These are phyloP conservation scores for Cyclophora albipunctata DNA, from an alignment of 2,888 invertebrate genomes.

Conservation along the genomic window DNA sequence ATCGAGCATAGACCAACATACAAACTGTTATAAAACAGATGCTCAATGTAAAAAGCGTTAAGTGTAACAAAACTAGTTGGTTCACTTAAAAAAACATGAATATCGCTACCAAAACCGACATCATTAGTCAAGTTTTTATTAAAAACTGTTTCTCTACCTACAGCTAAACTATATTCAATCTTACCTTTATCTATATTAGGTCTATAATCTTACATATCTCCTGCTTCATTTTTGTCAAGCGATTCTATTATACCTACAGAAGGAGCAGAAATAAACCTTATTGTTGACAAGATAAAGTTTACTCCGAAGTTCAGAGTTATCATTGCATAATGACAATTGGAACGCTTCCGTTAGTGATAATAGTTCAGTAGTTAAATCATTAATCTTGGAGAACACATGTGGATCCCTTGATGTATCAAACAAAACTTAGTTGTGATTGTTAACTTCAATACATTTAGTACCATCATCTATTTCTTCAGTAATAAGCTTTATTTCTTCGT, in stretches of 20 bases:
- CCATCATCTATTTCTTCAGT: conserved; percentile 6
- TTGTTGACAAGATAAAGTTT: too few species aligned
- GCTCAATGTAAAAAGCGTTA: conserved; percentile 64
- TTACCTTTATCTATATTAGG: conserved; percentile 15
- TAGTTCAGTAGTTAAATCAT: conserved; percentile 63
- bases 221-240: conserved; percentile 39
- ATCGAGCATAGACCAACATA: conserved; percentile 35
- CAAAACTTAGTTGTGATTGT: conserved; percentile 62
- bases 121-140: conserved; percentile 74
- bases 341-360: conserved; percentile 56
- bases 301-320: conserved; percentile 1
- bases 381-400: conserved; percentile 63
- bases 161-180: conserved; percentile 20
- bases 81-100: conserved; percentile 59
- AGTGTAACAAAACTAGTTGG: conserved; percentile 67
- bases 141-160: conserved; percentile 6
- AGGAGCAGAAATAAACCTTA: too few species aligned
- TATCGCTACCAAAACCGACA: conserved; percentile 71
- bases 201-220: conserved; percentile 1
- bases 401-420: conserved; percentile 59
- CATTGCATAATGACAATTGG: conserved; percentile 52
- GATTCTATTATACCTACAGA: conserved; percentile 1
- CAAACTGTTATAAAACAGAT: conserved; percentile 62
- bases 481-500: conserved; percentile 16
- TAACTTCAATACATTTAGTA: conserved; percentile 46